Evolutionary conservation across 1,140 invertebrate species (phyloP), one percentile per base, ranked within the genome.

Genomic region (Drosophila ambigua): DNA sequence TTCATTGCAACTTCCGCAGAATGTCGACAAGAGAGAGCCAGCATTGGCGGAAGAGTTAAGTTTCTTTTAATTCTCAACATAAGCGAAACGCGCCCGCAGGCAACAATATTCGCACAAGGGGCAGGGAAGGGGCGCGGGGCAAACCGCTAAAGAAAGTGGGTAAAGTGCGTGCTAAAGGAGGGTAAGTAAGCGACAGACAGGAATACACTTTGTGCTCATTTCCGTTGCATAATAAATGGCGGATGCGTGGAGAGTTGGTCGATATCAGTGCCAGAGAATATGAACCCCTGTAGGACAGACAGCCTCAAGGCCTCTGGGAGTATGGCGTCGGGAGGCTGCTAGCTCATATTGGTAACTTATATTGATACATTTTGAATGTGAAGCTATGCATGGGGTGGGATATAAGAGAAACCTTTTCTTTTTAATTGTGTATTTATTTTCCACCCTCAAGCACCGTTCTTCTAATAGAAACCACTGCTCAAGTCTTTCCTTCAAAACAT

Each of bases 21-120:
- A 51, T 43, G 55, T 44, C 61, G 44, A 28, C 71, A 55, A 51
- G 4, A 39, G 35, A 28, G 6, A 28, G 26, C 5, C 4, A 39
- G 64, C 35, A 45, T 39, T 26, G 41, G 55, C 48, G 74, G 81
- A 85, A 85, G 81, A 87, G 74, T 85, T 77, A 81, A 85, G 74
- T 63, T 87, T 75, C 69, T 87, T 81, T 85, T 87, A 87, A 85
- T 87, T 87, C 77, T 68, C 44, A 75, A 64, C 82, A 78, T 72
- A 87, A 67, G 82, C 67, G 77, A 74, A 64, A 67, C 43, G 58
- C 62, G 49, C 62, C 69, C 65, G 63, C 73, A 63, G 69, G 82
- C 77, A 49, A 80, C 77, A 72, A 85, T 74, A 13, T 39, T 13
- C 35, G 9, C 49, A 68, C 24, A 49, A 69, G 4, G 4, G 3